phyloP scores from a whole-genome alignment of 2,888 invertebrate genomes.

The Drosophila anomalata region DNA sequence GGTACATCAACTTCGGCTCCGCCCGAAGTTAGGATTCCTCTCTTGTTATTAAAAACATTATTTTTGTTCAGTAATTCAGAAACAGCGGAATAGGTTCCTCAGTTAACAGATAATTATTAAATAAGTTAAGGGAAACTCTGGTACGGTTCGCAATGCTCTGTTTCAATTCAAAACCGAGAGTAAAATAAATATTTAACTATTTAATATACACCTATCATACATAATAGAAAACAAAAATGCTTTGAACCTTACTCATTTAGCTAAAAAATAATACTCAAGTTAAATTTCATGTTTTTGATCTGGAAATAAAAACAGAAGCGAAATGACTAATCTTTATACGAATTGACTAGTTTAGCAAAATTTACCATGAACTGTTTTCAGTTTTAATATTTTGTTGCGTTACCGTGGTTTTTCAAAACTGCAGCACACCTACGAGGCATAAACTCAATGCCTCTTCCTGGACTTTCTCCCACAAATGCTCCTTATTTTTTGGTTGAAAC shows the following conservation, averaged over 20 bases:
- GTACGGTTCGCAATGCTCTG: too few relatives aligned
- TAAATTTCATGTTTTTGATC: background rate
- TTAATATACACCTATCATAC: background rate
- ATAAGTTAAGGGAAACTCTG: too few relatives aligned
- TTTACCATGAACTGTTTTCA: background rate
- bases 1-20: too few relatives aligned
- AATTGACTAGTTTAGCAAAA: background rate
- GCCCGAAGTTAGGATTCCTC: too few relatives aligned
- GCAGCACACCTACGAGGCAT: background rate
- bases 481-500: background rate
- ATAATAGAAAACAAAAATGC: background rate
- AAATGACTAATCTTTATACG: background rate
- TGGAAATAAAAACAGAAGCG: background rate
- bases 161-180: too few relatives aligned
- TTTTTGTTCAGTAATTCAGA: too few relatives aligned
- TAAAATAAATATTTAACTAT: too few relatives aligned
- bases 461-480: background rate
- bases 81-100: too few relatives aligned
- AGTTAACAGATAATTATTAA: too few relatives aligned
- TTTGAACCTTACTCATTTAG: background rate
- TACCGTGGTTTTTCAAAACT: background rate
- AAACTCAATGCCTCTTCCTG: background rate
- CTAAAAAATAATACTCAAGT: background rate
- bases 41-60: too few relatives aligned
- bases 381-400: background rate